Evolutionary conservation across 2,888 invertebrate species (phyloP).

Genomic region (Dryocosmus kuriphilus): DNA sequence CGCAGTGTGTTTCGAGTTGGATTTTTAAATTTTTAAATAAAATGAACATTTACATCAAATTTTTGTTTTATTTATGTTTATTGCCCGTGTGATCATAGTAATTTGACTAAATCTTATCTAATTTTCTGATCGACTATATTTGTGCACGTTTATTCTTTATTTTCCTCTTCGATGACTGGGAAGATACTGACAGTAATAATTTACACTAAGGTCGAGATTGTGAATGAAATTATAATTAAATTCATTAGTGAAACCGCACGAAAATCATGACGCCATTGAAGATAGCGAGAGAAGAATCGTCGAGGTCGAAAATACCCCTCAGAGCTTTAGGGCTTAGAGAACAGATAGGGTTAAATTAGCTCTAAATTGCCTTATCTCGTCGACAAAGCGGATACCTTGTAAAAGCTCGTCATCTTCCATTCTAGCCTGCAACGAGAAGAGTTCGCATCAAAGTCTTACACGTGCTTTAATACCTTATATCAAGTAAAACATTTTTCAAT

Average conservation of each 20-base stretch:
- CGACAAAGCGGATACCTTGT: constrained; percentile 34
- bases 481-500: no score
- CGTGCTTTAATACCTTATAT: not conserved
- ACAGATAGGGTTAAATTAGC: constrained; percentile 38
- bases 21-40: no score
- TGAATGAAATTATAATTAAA: constrained; percentile 58
- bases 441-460: not conserved
- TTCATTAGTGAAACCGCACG: constrained; percentile 61
- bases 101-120: no score
- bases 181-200: not conserved
- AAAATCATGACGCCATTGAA: constrained; percentile 52
- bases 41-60: no score
- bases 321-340: constrained; percentile 31
- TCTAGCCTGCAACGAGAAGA: constrained; percentile 10
- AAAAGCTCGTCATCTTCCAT: constrained; percentile 32
- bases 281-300: constrained; percentile 38
- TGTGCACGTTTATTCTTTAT: not conserved
- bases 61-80: no score
- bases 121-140: not conserved
- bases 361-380: constrained; percentile 34
- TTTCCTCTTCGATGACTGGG: not conserved
- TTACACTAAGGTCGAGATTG: constrained; percentile 42
- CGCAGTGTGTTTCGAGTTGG: no score
- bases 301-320: constrained; percentile 40
- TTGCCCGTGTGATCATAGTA: no score